phyloP scores from a whole-genome alignment of 2,113 vertebrate species.

The Daubentonia madagascariensis region DNA sequence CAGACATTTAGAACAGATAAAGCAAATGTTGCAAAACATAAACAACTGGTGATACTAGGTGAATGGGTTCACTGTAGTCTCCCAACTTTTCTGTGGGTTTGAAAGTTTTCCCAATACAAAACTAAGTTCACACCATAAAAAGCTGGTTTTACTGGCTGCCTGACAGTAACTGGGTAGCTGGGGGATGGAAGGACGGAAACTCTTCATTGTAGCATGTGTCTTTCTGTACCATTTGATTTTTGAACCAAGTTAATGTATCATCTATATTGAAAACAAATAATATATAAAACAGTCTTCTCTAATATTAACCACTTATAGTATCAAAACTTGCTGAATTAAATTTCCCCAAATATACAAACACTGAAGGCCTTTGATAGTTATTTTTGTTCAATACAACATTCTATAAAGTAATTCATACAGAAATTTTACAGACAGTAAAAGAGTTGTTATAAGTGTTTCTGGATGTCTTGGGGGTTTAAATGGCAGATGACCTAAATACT shows the following conservation, averaged over 20 bases:
- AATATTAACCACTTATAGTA: neutral
- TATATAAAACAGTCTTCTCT: neutral
- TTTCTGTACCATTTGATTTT: neutral
- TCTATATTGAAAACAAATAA: neutral
- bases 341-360: neutral
- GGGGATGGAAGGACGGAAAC: neutral
- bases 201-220: neutral
- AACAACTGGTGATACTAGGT: neutral
- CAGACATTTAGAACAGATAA: neutral
- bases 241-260: neutral
- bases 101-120: neutral
- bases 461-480: neutral
- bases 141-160: neutral
- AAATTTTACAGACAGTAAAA: neutral
- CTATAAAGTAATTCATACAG: neutral
- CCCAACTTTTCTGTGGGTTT: neutral
- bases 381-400: neutral
- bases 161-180: neutral
- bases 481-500: neutral
- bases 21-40: neutral
- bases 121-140: neutral
- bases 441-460: neutral
- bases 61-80: neutral
- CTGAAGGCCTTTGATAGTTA: neutral
- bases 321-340: slow-evolving; percentile 8